These are phyloP conservation scores for Galagoides demidoff DNA, from an alignment of 2,797 vertebrate species.

Conservation along the genomic window DNA sequence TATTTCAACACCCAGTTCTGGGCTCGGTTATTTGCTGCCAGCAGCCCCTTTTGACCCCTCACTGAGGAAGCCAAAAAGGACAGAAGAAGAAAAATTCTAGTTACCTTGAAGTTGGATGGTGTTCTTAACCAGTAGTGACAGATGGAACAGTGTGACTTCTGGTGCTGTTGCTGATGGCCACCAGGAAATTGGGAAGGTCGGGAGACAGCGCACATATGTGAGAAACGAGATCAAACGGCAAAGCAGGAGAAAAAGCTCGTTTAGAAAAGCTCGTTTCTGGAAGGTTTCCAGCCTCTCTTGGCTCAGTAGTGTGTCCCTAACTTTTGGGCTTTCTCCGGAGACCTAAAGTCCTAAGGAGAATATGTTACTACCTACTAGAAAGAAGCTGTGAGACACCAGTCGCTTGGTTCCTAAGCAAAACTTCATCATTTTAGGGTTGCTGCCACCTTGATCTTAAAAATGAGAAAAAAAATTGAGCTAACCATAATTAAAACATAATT, in stretches of 20 bases:
- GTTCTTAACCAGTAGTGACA: constrained; percentile 71
- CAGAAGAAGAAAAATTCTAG: constrained; percentile 34
- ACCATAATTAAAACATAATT: background rate
- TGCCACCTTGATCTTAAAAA: background rate
- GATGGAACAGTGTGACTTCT: constrained; percentile 35
- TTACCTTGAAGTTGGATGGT: constrained; percentile 53
- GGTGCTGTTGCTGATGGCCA: background rate
- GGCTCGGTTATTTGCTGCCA: background rate
- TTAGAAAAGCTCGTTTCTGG: constrained; percentile 38
- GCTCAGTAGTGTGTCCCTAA: background rate
- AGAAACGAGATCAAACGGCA: background rate
- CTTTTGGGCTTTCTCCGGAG: background rate
- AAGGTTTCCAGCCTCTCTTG: background rate
- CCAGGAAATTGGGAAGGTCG: constrained; percentile 21
- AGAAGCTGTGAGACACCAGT: background rate
- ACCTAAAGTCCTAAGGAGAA: background rate
- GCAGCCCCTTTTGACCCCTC: background rate
- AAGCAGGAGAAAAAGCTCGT: no score
- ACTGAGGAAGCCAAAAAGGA: constrained; percentile 45
- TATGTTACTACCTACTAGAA: background rate
- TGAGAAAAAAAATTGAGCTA: background rate
- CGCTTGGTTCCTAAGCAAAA: background rate
- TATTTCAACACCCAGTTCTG: background rate
- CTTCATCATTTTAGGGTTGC: background rate
- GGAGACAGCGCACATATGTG: background rate